phyloP scores from a whole-genome alignment of 2,888 invertebrate species.

The Tanaodytes sp. region DNA sequence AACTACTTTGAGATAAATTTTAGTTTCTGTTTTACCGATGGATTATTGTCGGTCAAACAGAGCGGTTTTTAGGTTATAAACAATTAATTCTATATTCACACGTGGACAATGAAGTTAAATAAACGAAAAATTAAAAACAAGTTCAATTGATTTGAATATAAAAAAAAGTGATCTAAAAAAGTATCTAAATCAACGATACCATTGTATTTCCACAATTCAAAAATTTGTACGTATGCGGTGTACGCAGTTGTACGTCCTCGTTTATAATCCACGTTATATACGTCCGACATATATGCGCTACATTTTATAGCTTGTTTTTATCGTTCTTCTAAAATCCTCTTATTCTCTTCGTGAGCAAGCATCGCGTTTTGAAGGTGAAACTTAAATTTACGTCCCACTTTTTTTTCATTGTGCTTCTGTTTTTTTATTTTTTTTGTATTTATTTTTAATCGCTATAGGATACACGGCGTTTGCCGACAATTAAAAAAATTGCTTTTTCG shows the following conservation, averaged over 20 bases:
- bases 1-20: no score
- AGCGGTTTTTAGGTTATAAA: no score
- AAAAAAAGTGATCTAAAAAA: no score
- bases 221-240: conserved; percentile 6
- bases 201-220: not conserved
- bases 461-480: conserved; percentile 20
- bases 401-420: conserved; percentile 34
- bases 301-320: conserved; percentile 44
- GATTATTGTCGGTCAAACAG: no score
- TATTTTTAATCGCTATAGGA: conserved; percentile 29
- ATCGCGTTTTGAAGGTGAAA: conserved; percentile 30
- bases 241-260: conserved; percentile 7
- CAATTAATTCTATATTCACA: no score
- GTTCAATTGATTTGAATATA: no score
- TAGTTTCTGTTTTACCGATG: no score
- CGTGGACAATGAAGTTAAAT: no score
- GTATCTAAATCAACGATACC: no score
- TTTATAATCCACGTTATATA: conserved; percentile 29
- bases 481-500: conserved; percentile 31
- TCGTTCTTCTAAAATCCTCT: conserved; percentile 41
- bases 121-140: no score
- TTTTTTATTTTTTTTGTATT: no score
- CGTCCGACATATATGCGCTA: conserved; percentile 34
- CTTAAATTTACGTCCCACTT: conserved; percentile 33
- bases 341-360: conserved; percentile 21